Evolutionary conservation across 2,797 vertebrate genomes (phyloP), one percentile per base, ranked within the genome.

Genomic region (Gymnothorax reevesii): DNA sequence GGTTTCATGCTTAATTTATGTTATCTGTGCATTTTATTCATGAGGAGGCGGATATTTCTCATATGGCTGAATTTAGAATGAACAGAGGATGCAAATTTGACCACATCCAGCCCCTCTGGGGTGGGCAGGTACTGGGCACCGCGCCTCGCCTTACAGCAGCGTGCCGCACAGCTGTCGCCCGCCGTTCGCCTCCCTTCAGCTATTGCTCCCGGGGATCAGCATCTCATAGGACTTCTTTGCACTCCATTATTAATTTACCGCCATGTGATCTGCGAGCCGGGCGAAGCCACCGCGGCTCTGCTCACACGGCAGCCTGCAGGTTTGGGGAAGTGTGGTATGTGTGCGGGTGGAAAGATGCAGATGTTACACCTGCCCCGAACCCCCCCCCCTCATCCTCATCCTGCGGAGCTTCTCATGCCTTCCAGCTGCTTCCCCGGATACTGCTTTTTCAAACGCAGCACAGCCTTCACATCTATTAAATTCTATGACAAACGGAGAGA

Each of bases 1-100:
- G 73, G 42, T 42, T 77, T 49, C 73, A 77, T 77, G 73, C 73
- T 49, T 77, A 77, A 77, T 77, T 77, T 77, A 77, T 77, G 73
- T 77, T 33, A 77, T 52, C 15, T 25, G 52, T 7, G 52, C 13
- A 27, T 33, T 77, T 52, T 52, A 77, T 77, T 77, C 73, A 77
- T 77, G 71, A 75, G 42, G 73, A 33, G 49, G 73, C 17, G 73
- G 33, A 15, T 33, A 15, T 77, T 77, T 77, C 33, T 77, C 73
- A 77, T 77, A 49, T 42, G 33, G 73, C 4, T 49, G 73, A 77
- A 49, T 77, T 49, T 17, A 20, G 73, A 77, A 77, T 52, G 73
- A 77, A 42, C 73, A n/a, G 42, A 3, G 6, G 12, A 77, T 77
- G 73, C 42, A 77, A 49, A 77, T 77, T 15, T 77, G 33, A 77